Base-by-base conservation (phyloP, 2,797 vertebrate genomes). In the Lophura swinhoii region DNA sequence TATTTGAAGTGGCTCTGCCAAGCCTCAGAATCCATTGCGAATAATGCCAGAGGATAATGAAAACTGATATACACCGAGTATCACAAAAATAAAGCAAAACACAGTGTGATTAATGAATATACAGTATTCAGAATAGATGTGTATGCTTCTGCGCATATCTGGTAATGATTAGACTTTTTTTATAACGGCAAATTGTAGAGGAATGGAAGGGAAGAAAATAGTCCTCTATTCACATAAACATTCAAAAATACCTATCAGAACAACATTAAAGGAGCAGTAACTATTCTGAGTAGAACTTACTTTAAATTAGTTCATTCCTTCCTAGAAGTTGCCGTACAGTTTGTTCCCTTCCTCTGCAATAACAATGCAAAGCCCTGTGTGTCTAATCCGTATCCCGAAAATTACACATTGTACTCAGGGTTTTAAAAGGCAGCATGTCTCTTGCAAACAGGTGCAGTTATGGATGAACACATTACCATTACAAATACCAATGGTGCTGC, bases 1-100 rank as follows among this genome's bases (percentile, higher is more conserved):
- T 85, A 87, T 86, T 94, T 91, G 81, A 91, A 92, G 70, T 24
- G n/a, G 73, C 60, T 94, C 90, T 95, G 80, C 62, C 64, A 93
- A 93, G 37, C 62, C 59, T 76, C 28, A 80, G 89, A 80, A 87
- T 35, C 66, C 35, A 70, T 12, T 75, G 69, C 62, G 86, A 93
- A 72, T 80, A 87, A 93, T 12, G 23, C 77, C 91, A 87, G 55
- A 93, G 53, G 33, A 90, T 69, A 91, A 88, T 51, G 35, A 95
- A 91, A 95, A 92, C 5, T 90, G 88, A 76, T 73, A 86, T 5
- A 68, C 17, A 39, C 22, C 1, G 17, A 75, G 23, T 72, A 81
- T 48, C 53, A 82, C 44, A 76, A 92, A 74, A 92, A 92, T 60
- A 79, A 92, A 88, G 68, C 39, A 80, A 81, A 91, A 41, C 3